Percentiles rank a stretch among this genome's conserved stretches.
phyloP scores from a whole-genome alignment of 2,113 vertebrate genomes.

The Corythoichthys haematopterus region DNA sequence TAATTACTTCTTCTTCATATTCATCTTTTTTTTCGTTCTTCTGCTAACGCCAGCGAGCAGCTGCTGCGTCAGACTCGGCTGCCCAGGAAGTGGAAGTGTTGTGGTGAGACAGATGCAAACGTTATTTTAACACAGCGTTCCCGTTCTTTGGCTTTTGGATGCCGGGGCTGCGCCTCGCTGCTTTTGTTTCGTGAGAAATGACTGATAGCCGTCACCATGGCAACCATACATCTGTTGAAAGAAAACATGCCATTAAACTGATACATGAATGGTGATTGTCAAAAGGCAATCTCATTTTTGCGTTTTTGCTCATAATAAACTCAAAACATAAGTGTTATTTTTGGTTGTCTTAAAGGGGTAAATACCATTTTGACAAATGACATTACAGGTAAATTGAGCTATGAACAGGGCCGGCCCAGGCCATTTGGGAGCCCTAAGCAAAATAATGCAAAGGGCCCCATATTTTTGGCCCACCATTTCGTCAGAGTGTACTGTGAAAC shows the following conservation, averaged over 20 bases:
- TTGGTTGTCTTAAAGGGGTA: too few relatives aligned
- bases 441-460: too few relatives aligned
- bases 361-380: too few relatives aligned
- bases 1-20: neutral
- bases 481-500: too few relatives aligned
- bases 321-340: too few relatives aligned
- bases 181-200: conserved; percentile 1
- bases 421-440: too few relatives aligned
- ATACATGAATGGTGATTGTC: too few relatives aligned
- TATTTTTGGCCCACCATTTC: too few relatives aligned
- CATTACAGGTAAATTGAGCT: too few relatives aligned
- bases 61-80: conserved; percentile 4
- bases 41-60: neutral
- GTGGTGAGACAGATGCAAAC: conserved; percentile 5
- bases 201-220: neutral
- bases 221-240: conserved; percentile 1
- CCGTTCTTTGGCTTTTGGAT: neutral
- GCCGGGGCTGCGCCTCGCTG: neutral
- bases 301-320: neutral
- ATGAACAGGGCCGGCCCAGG: too few relatives aligned
- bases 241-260: neutral
- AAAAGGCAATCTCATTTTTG: neutral
- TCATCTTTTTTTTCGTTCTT: neutral
- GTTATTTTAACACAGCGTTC: neutral
- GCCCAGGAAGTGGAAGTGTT: conserved; percentile 1